Base-by-base conservation (phyloP, 2,888 invertebrate genomes). In the Chrysotoxum bicinctum region DNA sequence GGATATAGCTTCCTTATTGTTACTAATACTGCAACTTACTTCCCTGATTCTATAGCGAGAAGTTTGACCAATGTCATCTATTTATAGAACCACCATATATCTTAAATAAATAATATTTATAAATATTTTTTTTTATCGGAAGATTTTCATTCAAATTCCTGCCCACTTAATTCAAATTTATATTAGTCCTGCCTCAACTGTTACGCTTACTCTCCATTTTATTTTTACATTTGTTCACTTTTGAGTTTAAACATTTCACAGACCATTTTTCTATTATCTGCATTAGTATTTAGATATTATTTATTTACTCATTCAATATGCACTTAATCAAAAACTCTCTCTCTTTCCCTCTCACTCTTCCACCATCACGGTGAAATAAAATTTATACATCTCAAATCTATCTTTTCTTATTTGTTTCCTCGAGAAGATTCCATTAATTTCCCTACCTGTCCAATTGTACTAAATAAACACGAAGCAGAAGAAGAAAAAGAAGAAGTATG, bases 381-480 rank as follows among this genome's bases (percentile, higher is more conserved):
- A 76, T 81, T 70, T 52, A 64, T 9, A 76, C 64, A 56, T 64
- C 8, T 54, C 72, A 43, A 37, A 56, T 43, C 56, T n/a, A 16
- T 37, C 48, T 16, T 54, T 45, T 48, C 64, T 54, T 8, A 16
- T 70, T 69, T 54, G 62, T 75, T 37, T 69, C 54, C 16, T n/a
- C 48, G 23, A n/a, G n/a, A 69, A 40, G 52, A 60, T 52, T 78
- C 78, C 50, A 78, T 78, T 78, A 54, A 82, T 78, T 54, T 78
- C 73, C 60, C 40, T 54, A 78, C 82, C 72, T 83, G 66, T 82
- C 78, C 72, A 78, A 73, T 78, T 73, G 68, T 40, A 62, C 68
- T 62, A 82, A 82, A 78, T 73, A 82, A 82, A 82, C 82, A 82
- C 16, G 21, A 60, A 58, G 10, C 4, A 48, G 4, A 12, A 48